These are phyloP conservation scores for Eupristina koningsbergeri DNA, from an alignment of 1,140 invertebrate genomes.

Conservation along the genomic window DNA sequence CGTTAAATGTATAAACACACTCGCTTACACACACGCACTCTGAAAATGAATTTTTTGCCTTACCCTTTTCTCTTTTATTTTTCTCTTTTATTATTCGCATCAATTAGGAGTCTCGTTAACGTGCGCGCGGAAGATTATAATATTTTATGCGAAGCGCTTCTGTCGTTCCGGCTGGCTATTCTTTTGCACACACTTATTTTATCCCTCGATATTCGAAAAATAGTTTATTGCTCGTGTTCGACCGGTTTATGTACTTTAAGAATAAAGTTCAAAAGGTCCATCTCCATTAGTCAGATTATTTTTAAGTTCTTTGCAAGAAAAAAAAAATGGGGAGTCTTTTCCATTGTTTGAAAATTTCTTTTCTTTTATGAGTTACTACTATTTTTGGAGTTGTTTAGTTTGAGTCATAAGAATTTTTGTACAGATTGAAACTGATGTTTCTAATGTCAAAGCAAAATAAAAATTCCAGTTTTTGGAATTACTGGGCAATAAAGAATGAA, in stretches of 20 bases:
- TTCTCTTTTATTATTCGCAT: neutral
- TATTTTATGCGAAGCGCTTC: neutral
- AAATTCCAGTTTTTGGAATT: neutral
- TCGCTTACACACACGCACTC: neutral
- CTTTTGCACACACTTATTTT: too few relatives aligned
- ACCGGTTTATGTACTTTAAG: neutral
- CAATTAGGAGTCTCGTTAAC: slow-evolving; percentile 15
- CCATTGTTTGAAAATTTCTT: neutral
- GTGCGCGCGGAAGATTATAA: neutral
- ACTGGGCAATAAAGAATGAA: neutral
- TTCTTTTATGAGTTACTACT: neutral
- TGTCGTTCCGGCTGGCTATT: neutral
- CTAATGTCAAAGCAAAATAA: neutral
- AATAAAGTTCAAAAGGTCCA: neutral
- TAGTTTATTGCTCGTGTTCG: neutral
- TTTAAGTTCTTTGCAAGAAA: neutral
- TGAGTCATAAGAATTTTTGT: neutral
- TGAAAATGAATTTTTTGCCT: slow-evolving; percentile 26
- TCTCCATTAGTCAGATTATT: neutral
- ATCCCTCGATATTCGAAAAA: neutral
- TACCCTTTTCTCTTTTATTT: neutral
- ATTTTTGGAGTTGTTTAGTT: neutral
- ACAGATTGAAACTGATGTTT: neutral
- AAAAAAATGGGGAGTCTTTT: neutral
- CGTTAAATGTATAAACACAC: neutral